Conservation (phyloP, 2,113 vertebrate genomes). For the Empidonax traillii region DNA sequence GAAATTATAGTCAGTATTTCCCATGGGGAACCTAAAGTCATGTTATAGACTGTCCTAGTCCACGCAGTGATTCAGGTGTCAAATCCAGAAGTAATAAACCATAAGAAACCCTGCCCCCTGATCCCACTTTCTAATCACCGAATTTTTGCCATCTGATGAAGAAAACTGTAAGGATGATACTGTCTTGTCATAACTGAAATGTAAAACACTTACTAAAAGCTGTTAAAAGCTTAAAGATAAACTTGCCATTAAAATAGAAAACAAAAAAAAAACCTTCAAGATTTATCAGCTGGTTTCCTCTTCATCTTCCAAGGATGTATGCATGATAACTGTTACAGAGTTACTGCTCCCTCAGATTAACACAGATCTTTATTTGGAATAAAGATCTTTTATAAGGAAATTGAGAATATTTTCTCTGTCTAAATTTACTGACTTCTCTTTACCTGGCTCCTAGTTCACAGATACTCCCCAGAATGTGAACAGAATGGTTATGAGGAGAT, state of each 20-base stretch:
- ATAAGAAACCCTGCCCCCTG: neutral
- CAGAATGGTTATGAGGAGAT: neutral
- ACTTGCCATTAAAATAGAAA: neutral
- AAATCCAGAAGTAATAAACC: neutral
- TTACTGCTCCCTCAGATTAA: neutral
- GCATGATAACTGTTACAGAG: neutral
- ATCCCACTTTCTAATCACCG: neutral
- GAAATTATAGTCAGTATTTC: neutral
- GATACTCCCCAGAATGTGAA: neutral
- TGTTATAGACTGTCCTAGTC: neutral
- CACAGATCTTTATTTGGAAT: neutral
- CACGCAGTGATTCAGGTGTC: neutral
- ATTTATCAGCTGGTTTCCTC: neutral
- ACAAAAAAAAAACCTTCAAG: rapidly evolving
- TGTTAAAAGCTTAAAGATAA: neutral
- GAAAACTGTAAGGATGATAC: neutral
- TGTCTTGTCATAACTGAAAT: neutral
- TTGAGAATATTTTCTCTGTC: neutral
- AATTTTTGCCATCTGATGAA: neutral
- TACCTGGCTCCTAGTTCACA: neutral
- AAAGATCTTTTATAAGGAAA: neutral
- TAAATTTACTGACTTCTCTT: neutral
- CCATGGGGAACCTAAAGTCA: neutral
- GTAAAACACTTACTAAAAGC: neutral
- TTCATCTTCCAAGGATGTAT: rapidly evolving